Evolutionary conservation across 2,113 vertebrate species (phyloP), one percentile per base, ranked within the genome.

Genomic region (Leucoraja erinaceus): DNA sequence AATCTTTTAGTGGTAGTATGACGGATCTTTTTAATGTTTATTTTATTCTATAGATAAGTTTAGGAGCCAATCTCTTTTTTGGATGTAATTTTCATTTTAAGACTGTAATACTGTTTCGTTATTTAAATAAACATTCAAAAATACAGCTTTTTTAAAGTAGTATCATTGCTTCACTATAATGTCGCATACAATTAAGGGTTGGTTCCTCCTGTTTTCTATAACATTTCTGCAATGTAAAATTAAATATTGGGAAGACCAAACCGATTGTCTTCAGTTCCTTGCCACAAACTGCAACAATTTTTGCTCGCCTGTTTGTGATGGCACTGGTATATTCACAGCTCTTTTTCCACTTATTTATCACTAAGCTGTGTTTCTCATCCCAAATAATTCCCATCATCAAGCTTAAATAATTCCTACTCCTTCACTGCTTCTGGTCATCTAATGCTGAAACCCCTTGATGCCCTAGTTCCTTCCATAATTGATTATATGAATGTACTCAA

Each of bases 111-210:
- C 33, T 90, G 68, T 70, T 90, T 70, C 88, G 68, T 31, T 70
- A 70, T 63, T 70, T 31, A 90, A 90, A 90, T 90, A 90, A 90
- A 90, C 63, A 70, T 70, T 90, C 68, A 70, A 90, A 90, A 5
- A 22, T 90, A 11, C 9, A 90, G 2, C 22, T 14, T n/a, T 90
- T 66, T 20, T 90, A 66, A 20, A 61, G 68, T 22, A 8, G 66
- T 33, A 38, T 47, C 68, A 22, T 7, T 90, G 31, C 14, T 11
- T 70, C 66, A 70, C n/a, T 90, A 47, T 38, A 86, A 86, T 86
- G 54, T n/a, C 11, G 11, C 25, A 61, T 25, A n/a, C 28, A 59
- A 5, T 86, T 61, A 86, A 10, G 54, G 56, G 22, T 61, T 20
- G 25, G 0, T 86, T 61, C 25, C 81, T 59, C 56, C 22, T 5